phyloP scores from a whole-genome alignment of 2,888 invertebrate species.

The Oegoconia quadripuncta region DNA sequence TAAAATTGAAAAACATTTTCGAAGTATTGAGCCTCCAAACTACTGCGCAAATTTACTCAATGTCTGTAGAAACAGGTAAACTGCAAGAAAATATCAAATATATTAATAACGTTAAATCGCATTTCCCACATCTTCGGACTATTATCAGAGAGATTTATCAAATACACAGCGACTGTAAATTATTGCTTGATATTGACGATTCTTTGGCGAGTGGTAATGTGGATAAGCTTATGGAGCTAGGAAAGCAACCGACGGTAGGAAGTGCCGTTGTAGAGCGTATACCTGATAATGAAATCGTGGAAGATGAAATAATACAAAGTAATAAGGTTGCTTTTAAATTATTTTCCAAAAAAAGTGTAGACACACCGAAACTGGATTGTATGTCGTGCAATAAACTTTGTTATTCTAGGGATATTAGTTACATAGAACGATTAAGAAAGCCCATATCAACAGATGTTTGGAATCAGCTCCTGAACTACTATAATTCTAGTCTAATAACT shows the following conservation, averaged over 20 bases:
- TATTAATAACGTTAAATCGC: constrained; percentile 12
- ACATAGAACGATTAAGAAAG: not conserved
- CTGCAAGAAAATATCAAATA: constrained; percentile 7
- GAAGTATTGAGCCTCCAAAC: not conserved
- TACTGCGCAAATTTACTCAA: not conserved
- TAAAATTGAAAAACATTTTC: not conserved
- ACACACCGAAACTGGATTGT: constrained; percentile 5
- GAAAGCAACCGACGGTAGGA: constrained; percentile 11
- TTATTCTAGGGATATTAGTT: not conserved
- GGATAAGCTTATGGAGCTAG: constrained; percentile 7
- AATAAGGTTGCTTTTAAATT: constrained; percentile 11
- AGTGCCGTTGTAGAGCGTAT: constrained; percentile 9
- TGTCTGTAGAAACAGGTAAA: not conserved
- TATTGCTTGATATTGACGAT: constrained; percentile 11
- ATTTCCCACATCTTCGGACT: constrained; percentile 14
- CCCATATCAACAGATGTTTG: not conserved
- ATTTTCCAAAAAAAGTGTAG: constrained; percentile 9
- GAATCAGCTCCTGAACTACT: constrained; percentile 1
- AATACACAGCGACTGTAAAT: constrained; percentile 9
- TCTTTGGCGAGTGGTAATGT: constrained; percentile 7
- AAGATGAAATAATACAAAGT: constrained; percentile 12
- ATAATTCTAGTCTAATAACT: not conserved
- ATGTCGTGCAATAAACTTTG: constrained; percentile 6
- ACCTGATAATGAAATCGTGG: constrained; percentile 12
- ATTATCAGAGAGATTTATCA: constrained; percentile 15